A percentile compares a stretch with the other conserved stretches of the same genome.
Evolutionary conservation across 2,888 invertebrate genomes (phyloP).

Genomic region (Pterostichus madidus): DNA sequence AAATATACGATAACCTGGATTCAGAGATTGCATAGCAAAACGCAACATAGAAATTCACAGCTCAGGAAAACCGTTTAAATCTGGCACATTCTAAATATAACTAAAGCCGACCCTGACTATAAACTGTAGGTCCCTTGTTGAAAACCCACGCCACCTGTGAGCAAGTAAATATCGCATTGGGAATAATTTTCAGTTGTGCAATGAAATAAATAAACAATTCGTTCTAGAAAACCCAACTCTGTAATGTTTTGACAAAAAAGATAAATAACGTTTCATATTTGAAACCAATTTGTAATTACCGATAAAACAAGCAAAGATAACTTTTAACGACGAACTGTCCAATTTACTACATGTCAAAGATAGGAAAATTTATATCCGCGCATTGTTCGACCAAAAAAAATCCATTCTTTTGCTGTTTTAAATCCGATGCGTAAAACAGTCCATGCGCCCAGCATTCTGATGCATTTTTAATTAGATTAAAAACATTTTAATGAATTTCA

Average conservation of each 20-base stretch:
- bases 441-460: not conserved
- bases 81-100: too few species aligned
- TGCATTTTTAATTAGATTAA: constrained; percentile 7
- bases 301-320: constrained; percentile 28
- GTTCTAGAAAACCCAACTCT: too few species aligned
- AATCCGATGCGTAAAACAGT: not conserved
- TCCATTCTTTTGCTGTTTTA: not conserved
- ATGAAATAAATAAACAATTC: too few species aligned
- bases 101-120: too few species aligned
- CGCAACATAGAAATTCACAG: too few species aligned
- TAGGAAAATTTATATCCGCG: constrained; percentile 29
- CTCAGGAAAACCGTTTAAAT: too few species aligned
- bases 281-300: constrained; percentile 22
- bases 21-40: too few species aligned
- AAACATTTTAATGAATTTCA: constrained; percentile 7
- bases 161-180: too few species aligned
- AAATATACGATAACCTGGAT: too few species aligned
- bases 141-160: too few species aligned
- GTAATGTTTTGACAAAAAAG: not conserved
- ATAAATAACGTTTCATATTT: not conserved
- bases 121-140: too few species aligned
- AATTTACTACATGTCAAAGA: constrained; percentile 45
- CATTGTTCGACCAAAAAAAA: not conserved
- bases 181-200: too few species aligned
- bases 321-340: constrained; percentile 14